Evolutionary conservation across 2,113 vertebrate species (phyloP).

Genomic region (Siniperca knerii): DNA sequence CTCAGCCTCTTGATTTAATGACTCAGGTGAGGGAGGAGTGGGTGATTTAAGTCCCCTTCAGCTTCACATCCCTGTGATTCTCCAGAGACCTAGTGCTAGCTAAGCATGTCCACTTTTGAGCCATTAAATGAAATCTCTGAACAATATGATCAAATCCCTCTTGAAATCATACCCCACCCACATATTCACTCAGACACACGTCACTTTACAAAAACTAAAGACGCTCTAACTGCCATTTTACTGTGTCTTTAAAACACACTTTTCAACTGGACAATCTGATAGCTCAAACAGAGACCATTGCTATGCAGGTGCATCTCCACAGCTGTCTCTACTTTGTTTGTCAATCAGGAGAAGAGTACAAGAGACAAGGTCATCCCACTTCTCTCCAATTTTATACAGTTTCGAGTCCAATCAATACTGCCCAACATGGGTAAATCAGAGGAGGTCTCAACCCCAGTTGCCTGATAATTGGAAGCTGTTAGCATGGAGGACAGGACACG

Average conservation of each 20-base stretch:
- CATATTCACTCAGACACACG: background rate
- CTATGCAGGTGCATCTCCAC: constrained; percentile 29
- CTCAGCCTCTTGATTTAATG: background rate
- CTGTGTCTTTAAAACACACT: background rate
- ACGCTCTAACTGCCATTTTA: background rate
- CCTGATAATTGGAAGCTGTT: constrained; percentile 58
- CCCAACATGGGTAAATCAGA: constrained; percentile 41
- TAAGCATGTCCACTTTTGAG: background rate
- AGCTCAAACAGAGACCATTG: constrained; percentile 5
- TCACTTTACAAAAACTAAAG: background rate
- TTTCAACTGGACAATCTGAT: background rate
- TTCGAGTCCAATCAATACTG: constrained; percentile 59
- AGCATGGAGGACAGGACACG: constrained; percentile 24
- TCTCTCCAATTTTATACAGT: constrained; percentile 44
- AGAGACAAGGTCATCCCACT: constrained; percentile 64
- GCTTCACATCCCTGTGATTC: background rate
- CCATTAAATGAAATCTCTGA: background rate
- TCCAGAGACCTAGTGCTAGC: background rate
- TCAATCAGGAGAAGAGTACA: constrained; percentile 48
- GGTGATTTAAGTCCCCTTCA: background rate
- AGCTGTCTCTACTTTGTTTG: constrained; percentile 35
- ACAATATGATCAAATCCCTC: background rate
- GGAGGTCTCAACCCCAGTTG: constrained; percentile 30
- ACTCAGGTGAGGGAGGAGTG: background rate
- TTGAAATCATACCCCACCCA: background rate